Evolutionary conservation across 1,140 invertebrate genomes (phyloP).

Genomic region (Brachionus manjavacas): DNA sequence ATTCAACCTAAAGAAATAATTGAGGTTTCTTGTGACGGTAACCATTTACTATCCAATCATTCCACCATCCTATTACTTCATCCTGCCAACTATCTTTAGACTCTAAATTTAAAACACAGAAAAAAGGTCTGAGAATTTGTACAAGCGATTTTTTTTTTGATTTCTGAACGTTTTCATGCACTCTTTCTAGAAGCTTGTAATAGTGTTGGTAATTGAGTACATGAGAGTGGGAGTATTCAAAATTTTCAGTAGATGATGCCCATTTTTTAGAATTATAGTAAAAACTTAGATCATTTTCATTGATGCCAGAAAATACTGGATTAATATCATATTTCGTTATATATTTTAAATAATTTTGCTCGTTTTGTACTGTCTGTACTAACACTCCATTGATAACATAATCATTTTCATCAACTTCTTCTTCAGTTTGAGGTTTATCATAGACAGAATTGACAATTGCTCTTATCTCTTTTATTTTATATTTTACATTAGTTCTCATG

Average conservation of each 20-base stretch:
- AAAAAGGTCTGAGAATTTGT: background rate
- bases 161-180: background rate
- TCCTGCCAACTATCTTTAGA: background rate
- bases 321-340: no score
- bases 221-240: no score
- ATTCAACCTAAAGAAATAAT: background rate
- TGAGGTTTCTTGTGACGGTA: background rate
- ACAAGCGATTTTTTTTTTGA: background rate
- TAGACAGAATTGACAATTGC: background rate
- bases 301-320: no score
- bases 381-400: no score
- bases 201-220: no score
- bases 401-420: no score
- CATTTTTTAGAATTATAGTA: no score
- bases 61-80: background rate
- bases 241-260: no score
- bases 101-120: background rate
- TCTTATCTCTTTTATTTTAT: background rate
- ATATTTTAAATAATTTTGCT: no score
- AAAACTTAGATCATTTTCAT: no score
- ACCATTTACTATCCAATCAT: background rate
- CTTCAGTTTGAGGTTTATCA: background rate
- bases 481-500: background rate
- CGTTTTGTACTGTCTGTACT: no score
- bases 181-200: background rate